Conservation (phyloP, 2,888 invertebrate genomes). For the Glaucopsyche alexis region DNA sequence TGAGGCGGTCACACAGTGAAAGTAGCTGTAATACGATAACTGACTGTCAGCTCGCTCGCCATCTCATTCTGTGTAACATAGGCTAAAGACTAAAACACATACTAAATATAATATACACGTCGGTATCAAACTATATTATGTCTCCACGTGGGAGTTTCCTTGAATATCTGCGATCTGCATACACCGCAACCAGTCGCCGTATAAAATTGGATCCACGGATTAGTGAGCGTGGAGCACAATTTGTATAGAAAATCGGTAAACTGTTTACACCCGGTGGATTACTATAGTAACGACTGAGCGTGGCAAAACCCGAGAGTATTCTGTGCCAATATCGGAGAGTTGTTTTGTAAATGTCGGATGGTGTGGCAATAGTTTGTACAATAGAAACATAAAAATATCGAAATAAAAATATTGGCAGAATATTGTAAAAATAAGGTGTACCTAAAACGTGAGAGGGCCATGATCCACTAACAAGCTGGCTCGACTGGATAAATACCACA, state of each 20-base stretch:
- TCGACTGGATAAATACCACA: too few species aligned
- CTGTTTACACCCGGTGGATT: constrained; percentile 11
- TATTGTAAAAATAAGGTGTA: neutral
- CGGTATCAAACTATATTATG: neutral
- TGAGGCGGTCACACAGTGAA: too few species aligned
- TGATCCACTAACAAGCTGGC: too few species aligned
- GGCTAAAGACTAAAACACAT: neutral
- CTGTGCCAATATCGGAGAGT: constrained; percentile 1
- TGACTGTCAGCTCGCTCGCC: too few species aligned
- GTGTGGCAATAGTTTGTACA: neutral
- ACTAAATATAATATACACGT: neutral
- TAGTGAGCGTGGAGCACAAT: constrained; percentile 19
- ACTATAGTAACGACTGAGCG: constrained; percentile 18
- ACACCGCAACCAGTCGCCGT: neutral
- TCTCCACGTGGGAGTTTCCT: neutral
- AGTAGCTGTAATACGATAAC: too few species aligned
- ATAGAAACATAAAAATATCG: neutral
- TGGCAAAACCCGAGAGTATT: neutral
- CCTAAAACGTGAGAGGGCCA: too few species aligned
- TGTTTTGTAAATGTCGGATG: constrained; percentile 1
- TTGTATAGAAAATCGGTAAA: constrained; percentile 17
- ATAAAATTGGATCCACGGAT: constrained; percentile 16
- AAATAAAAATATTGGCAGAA: neutral
- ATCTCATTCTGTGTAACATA: too few species aligned
- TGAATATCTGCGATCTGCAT: neutral